A percentile compares a stretch with the other conserved stretches of the same genome.
phyloP scores from a whole-genome alignment of 1,140 invertebrate genomes.

The Halesus radiatus region DNA sequence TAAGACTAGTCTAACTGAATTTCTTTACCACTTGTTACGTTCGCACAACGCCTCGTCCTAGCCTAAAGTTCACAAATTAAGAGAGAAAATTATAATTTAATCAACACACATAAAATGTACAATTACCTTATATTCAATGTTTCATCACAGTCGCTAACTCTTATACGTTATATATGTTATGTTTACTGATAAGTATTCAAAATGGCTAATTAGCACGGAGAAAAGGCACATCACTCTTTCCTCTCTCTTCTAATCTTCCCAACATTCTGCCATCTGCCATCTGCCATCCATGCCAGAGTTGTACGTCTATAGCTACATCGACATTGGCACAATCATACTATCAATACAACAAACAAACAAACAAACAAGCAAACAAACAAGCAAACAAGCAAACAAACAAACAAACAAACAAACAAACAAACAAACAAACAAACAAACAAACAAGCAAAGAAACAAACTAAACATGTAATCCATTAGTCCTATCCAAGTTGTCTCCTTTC shows the following conservation, averaged over 20 bases:
- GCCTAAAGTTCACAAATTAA: constrained; percentile 31
- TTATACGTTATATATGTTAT: constrained; percentile 39
- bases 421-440: background rate
- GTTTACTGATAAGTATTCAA: constrained; percentile 43
- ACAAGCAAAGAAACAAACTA: background rate
- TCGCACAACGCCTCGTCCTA: constrained; percentile 8
- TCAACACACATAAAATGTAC: constrained; percentile 39
- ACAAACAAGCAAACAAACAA: background rate
- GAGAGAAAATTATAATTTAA: constrained; percentile 40
- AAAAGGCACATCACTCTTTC: constrained; percentile 32
- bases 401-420: background rate
- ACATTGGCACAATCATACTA: constrained; percentile 31
- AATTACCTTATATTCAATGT: constrained; percentile 45
- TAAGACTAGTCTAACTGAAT: constrained; percentile 41
- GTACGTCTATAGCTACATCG: background rate
- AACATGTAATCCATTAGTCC: background rate
- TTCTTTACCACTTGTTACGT: constrained; percentile 21
- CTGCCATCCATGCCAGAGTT: too few relatives aligned
- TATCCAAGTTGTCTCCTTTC: background rate
- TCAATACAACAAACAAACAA: background rate
- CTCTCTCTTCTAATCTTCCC: too few relatives aligned
- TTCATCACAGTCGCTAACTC: constrained; percentile 50
- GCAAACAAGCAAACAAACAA: background rate
- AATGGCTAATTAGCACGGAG: constrained; percentile 38
- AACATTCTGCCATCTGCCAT: background rate